Base-by-base conservation (phyloP, 2,113 vertebrate genomes). In the Chionomys nivalis region DNA sequence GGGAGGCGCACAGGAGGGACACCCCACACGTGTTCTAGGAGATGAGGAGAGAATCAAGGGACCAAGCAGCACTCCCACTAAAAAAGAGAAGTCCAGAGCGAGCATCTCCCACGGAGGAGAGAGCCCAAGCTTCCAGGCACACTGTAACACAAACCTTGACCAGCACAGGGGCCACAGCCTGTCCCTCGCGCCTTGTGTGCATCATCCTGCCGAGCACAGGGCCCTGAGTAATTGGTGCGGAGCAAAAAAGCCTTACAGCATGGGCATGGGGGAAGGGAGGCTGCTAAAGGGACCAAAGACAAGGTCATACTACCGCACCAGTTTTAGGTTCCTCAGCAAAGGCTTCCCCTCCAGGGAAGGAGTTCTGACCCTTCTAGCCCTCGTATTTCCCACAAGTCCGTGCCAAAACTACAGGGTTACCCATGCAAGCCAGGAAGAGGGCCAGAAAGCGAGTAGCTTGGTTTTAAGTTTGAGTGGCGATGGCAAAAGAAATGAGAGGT, bases 101-200 rank as follows among this genome's bases (percentile, higher is more conserved):
- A 7, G 33, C 10, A 0, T 23, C 36, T 42, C 23, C 2, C 1
- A 4, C 13, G 3, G 26, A n/a, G 82, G 23, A 28, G 58, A 21
- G 3, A 44, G 33, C 16, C 1, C 3, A 36, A 21, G 24, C 49
- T 42, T 44, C 10, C 12, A 42, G 36, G 49, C 65, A 13, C 47
- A 13, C 63, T 0, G 63, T 16, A 42, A 28, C 14, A 49, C 36
- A 4, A 8, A 0, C 0, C 13, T 31, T 26, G 21, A 3, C 9
- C 13, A 70, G 47, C 19, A 21, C 81, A 5, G 23, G 33, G 10
- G 65, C 78, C n/a, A 10, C 0, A 1, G 0, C 17, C 44, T 3
- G 4, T 16, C 14, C 36, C 70, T 26, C 1, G 52, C 0, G 44
- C 61, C 33, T 1, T 1, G 1, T 0, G 1, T 1, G 31, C 17